phyloP scores from a whole-genome alignment of 1,140 invertebrate species.

The Maniola jurtina region DNA sequence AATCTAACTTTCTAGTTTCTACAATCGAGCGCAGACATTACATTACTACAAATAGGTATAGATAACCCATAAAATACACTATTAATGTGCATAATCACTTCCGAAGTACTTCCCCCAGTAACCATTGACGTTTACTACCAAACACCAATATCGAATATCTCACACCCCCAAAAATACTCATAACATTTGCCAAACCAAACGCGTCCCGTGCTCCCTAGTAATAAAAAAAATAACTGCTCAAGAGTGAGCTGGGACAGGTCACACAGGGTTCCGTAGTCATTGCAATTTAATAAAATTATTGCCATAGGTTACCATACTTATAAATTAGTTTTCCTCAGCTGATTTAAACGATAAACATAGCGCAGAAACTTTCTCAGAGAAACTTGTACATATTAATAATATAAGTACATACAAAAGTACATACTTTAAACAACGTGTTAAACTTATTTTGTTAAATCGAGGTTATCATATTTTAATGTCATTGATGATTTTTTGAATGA shows the following conservation, averaged over 20 bases:
- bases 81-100: constrained; percentile 27
- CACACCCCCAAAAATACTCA: constrained; percentile 46
- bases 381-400: too few relatives aligned
- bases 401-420: too few relatives aligned
- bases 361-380: too few relatives aligned
- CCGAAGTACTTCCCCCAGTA: constrained; percentile 15
- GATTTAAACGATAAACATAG: too few relatives aligned
- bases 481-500: too few relatives aligned
- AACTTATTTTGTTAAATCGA: too few relatives aligned
- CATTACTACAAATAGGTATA: not conserved
- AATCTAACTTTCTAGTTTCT: too few relatives aligned
- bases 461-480: too few relatives aligned
- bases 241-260: not conserved
- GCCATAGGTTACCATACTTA: too few relatives aligned
- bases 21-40: not conserved
- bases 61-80: constrained; percentile 7
- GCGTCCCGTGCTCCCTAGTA: constrained; percentile 52
- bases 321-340: too few relatives aligned
- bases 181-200: constrained; percentile 58
- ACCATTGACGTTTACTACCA: constrained; percentile 19
- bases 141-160: constrained; percentile 24
- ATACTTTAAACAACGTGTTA: too few relatives aligned
- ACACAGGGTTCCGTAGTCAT: not conserved
- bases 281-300: too few relatives aligned
- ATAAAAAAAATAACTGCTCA: constrained; percentile 46